Base-by-base conservation (phyloP, 2,797 vertebrate genomes). In the Sandelia bainsii region DNA sequence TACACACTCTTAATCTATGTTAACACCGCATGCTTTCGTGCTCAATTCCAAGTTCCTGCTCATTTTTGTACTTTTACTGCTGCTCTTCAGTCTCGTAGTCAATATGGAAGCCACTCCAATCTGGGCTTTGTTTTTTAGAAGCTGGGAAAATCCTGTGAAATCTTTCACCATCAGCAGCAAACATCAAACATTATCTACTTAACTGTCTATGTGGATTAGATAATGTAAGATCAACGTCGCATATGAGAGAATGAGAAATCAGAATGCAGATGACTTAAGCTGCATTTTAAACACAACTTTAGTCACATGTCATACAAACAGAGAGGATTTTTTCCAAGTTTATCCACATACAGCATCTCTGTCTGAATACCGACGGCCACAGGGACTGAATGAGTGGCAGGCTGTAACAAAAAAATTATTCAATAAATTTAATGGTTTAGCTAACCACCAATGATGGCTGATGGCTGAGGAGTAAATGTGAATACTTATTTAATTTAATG, bases 1-100 rank as follows among this genome's bases (percentile, higher is more conserved):
- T 54, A 81, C 60, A 72, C 56, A 72, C 11, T 14, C 50, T 72
- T 77, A 70, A 85, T 86, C 63, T 75, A 39, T 45, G 54, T 73
- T 82, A 75, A 79, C 62, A 50, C 45, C 1, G 1, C 13, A 8
- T 14, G 46, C 22, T 19, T 46, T 56, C 4, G 6, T 2, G 45
- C 40, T 54, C 50, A 29, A 9, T 40, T 76, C 39, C 58, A 62
- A 54, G 66, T 49, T 44, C 46, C 42, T 52, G 25, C 53, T 83
- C 20, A 11, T 46, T 65, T 69, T 74, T 61, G 6, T 32, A 50
- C 67, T 60, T 50, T 27, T 23, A 40, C 37, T 44, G 17, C 27
- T 76, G 20, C 42, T 68, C 57, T 56, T 59, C 25, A 20, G 19
- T 75, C 29, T 45, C 16, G n/a, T 25, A 71, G 73, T 45, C 69